Evolutionary conservation across 2,797 vertebrate species (phyloP).

Genomic region (Phrynocephalus guinanensis): DNA sequence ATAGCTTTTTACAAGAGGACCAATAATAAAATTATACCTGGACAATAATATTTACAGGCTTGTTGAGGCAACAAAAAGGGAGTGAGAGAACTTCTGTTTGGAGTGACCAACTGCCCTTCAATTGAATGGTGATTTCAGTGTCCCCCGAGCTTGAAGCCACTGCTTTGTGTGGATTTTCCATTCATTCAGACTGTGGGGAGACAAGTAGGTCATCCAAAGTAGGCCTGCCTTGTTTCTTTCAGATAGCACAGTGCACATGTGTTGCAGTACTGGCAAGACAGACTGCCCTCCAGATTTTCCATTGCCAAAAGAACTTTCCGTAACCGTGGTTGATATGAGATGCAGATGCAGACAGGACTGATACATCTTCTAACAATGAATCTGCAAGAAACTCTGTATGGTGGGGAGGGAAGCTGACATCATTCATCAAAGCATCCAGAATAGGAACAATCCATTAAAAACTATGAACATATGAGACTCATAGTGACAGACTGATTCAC

Average conservation of each 20-base stretch:
- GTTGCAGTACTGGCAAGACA: no score
- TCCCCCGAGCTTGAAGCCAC: neutral
- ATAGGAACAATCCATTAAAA: neutral
- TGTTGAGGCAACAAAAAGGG: no score
- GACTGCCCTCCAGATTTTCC: neutral
- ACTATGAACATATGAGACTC: neutral
- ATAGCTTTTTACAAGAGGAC: no score
- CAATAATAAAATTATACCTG: no score
- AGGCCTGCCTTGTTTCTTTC: neutral
- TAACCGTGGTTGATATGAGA: neutral
- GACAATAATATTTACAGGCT: no score
- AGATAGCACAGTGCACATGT: neutral
- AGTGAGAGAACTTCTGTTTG: no score
- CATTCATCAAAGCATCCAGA: neutral
- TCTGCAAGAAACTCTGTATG: no score
- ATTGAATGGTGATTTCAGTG: neutral
- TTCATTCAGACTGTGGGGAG: neutral
- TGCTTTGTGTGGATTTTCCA: constrained; percentile 2
- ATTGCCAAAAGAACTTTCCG: neutral
- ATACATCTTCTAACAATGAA: neutral
- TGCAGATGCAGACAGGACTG: neutral
- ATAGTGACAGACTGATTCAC: neutral
- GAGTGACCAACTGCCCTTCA: neutral
- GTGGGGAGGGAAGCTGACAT: no score
- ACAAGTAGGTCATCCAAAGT: neutral